These are phyloP conservation scores for Willowsia nigromaculata DNA, from an alignment of 2,888 invertebrate genomes.

Conservation along the genomic window DNA sequence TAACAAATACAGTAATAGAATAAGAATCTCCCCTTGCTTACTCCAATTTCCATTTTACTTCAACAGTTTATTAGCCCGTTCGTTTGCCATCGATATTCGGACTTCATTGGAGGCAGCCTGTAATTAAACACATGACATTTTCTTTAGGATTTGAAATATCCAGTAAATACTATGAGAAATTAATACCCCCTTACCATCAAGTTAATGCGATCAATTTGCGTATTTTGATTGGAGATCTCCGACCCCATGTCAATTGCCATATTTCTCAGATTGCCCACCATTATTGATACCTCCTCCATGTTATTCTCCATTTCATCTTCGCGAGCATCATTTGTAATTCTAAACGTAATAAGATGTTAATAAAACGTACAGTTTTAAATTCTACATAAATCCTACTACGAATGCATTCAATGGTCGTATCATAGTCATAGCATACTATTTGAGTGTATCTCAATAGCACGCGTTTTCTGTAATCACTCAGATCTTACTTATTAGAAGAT, in stretches of 20 bases:
- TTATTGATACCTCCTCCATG: slow-evolving; percentile 97
- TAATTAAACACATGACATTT: background rate
- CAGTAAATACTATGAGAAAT: background rate
- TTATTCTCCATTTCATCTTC: slow-evolving; percentile 99
- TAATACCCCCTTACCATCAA: slow-evolving; percentile 89
- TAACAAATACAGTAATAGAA: slow-evolving; percentile 28
- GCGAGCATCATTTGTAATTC: slow-evolving; percentile 98
- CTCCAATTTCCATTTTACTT: slow-evolving; percentile 65
- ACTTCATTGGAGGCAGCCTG: slow-evolving; percentile 95
- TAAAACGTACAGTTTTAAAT: background rate
- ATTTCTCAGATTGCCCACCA: slow-evolving; percentile 99
- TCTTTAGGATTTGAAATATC: background rate
- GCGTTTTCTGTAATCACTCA: too few relatives aligned
- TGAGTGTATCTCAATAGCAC: too few relatives aligned
- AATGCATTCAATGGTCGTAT: too few relatives aligned
- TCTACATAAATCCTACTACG: too few relatives aligned
- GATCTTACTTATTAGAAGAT: too few relatives aligned
- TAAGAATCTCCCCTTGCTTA: slow-evolving; percentile 56
- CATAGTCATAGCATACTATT: too few relatives aligned
- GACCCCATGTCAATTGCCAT: slow-evolving; percentile 99
- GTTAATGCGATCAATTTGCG: slow-evolving; percentile 98
- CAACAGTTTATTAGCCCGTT: slow-evolving; percentile 96
- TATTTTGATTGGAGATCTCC: slow-evolving; percentile 98
- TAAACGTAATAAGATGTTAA: slow-evolving; percentile 80
- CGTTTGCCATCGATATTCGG: slow-evolving; percentile 97